phyloP scores from a whole-genome alignment of 2,888 invertebrate species.

The Drosophila anomalipes region DNA sequence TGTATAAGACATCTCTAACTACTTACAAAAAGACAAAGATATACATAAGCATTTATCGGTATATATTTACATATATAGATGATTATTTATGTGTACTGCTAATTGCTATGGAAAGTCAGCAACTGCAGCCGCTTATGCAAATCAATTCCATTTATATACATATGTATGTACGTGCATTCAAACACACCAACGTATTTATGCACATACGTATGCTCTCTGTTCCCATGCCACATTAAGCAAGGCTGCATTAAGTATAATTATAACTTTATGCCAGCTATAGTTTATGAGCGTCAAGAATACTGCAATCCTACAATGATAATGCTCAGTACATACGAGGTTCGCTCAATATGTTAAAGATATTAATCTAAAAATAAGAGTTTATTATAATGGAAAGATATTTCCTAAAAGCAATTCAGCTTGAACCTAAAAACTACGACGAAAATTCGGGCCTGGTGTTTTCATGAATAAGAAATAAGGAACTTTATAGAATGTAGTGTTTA shows the following conservation, averaged over 20 bases:
- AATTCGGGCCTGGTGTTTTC: not conserved
- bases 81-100: constrained; percentile 58
- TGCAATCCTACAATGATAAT: constrained; percentile 45
- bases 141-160: constrained; percentile 14
- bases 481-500: not conserved
- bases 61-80: constrained; percentile 7
- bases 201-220: constrained; percentile 3
- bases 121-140: constrained; percentile 45
- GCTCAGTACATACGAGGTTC: constrained; percentile 21
- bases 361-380: not conserved
- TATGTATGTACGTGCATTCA: not conserved
- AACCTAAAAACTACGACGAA: not conserved
- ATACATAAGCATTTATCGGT: not conserved
- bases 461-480: not conserved
- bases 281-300: constrained; percentile 76
- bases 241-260: constrained; percentile 52
- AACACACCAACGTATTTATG: not conserved
- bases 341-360: not conserved
- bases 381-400: not conserved
- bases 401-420: not conserved
- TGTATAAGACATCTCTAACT: not conserved
- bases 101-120: constrained; percentile 45
- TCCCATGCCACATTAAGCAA: constrained; percentile 7
- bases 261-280: constrained; percentile 35
- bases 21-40: not conserved